Evolutionary conservation across 2,888 invertebrate species (phyloP), one percentile per base, ranked within the genome.

Genomic region (Philereme vetulata): DNA sequence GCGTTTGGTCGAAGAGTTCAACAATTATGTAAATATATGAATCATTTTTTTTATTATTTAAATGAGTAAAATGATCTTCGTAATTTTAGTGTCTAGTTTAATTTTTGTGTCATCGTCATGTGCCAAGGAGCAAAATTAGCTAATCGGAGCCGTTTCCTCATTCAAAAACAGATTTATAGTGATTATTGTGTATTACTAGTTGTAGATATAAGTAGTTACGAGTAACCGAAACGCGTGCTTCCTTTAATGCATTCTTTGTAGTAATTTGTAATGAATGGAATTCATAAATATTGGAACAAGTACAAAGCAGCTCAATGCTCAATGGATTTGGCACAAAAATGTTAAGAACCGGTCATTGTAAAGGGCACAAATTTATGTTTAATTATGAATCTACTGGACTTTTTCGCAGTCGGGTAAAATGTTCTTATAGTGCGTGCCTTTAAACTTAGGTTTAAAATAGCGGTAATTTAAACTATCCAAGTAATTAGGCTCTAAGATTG

Each of bases 1-100:
- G 8, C 35, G 38, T 42, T 42, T 10, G 58, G 58, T 66, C 59
- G 56, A 54, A 56, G 48, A 34, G n/a, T 62, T 52, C 61, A 67
- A 53, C 66, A 73, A 72, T 71, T 72, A 59, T 72, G 80, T 80
- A 80, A 78, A 80, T 80, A 80, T 66, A 69, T 72, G 72, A 73
- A 69, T 72, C 21, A 56, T 65, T 68, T 72, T n/a, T 36, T 68
- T 58, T 78, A 77, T 76, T 80, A 78, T 83, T 82, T 82, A 85
- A 84, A 82, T 81, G 82, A 79, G 75, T 78, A 81, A 82, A 87
- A 86, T 86, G 90, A 90, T 90, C 88, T 90, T 89, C 82, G 82
- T 89, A 78, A 83, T 80, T 76, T 76, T 80, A 82, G 70, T 68
- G 69, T 70, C 68, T 78, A 76, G 61, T 73, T 78, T 72, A 76